phyloP scores from a whole-genome alignment of 2,888 invertebrate genomes.

The Drosophila sordidula region DNA sequence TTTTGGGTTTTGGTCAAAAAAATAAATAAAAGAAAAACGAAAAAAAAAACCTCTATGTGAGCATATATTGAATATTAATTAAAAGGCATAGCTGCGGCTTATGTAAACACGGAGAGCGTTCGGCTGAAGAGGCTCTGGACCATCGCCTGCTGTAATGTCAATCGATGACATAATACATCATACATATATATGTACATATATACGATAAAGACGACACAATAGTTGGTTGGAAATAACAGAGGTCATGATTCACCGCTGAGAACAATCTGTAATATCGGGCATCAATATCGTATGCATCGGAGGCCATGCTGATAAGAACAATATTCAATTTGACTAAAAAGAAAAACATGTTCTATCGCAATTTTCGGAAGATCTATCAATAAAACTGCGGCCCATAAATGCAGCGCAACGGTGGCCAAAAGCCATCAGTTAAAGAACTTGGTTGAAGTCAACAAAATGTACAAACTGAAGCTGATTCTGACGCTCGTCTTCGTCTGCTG shows the following conservation, averaged over 20 bases:
- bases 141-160: slow-evolving; percentile 55
- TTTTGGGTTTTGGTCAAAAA: slow-evolving; percentile 43
- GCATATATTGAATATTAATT: slow-evolving; percentile 74
- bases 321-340: slow-evolving; percentile 68
- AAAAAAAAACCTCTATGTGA: slow-evolving; percentile 30
- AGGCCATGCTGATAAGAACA: slow-evolving; percentile 49
- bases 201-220: background rate
- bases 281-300: slow-evolving; percentile 2
- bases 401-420: slow-evolving; percentile 16
- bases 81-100: slow-evolving; percentile 50
- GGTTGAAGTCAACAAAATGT: slow-evolving; percentile 44
- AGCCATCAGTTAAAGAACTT: slow-evolving; percentile 51
- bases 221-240: slow-evolving; percentile 11
- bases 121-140: slow-evolving; percentile 41
- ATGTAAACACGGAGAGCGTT: slow-evolving; percentile 63
- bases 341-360: slow-evolving; percentile 57
- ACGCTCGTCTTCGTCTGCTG: slow-evolving; percentile 5
- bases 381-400: slow-evolving; percentile 50
- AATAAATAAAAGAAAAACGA: slow-evolving; percentile 1
- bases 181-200: background rate
- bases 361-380: slow-evolving; percentile 7
- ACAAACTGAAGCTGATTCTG: slow-evolving; percentile 35
- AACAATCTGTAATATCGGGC: slow-evolving; percentile 5
- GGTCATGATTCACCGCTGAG: slow-evolving; percentile 12
- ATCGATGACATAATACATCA: slow-evolving; percentile 61